Conservation (phyloP, 1,140 invertebrate species). For the Bombus picipes region DNA sequence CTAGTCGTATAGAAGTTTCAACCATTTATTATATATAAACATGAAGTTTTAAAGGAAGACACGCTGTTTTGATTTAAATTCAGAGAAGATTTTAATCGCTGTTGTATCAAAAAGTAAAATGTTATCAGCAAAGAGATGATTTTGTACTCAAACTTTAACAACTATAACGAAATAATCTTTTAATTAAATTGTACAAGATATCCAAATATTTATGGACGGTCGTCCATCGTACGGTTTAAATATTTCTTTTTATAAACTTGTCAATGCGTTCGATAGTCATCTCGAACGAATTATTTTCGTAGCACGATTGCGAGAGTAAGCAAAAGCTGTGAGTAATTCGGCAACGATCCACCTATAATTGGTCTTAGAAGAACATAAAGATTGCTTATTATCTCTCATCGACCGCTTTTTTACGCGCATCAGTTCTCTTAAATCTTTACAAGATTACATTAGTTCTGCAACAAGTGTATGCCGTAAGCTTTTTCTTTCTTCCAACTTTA, state of each 20-base stretch:
- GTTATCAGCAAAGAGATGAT: no score
- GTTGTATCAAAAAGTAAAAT: no score
- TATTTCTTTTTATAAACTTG: neutral
- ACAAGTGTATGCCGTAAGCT: neutral
- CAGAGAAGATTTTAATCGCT: no score
- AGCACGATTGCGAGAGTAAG: slow-evolving; percentile 1
- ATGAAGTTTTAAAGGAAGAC: no score
- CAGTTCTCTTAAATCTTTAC: neutral
- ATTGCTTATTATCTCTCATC: neutral
- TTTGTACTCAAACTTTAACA: neutral
- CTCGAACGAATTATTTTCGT: neutral
- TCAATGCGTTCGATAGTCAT: no score
- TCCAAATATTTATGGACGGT: neutral
- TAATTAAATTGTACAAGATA: no score
- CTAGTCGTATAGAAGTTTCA: no score
- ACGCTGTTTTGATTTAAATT: no score
- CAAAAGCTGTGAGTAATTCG: slow-evolving; percentile 7
- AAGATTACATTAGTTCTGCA: neutral
- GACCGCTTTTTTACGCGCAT: slow-evolving; percentile 8
- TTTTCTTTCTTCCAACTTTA: neutral
- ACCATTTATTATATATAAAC: no score
- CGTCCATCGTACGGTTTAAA: neutral
- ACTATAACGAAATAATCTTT: neutral
- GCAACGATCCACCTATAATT: neutral
- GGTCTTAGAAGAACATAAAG: neutral